Percentiles rank a stretch among this genome's conserved stretches.
Conservation (phyloP, 2,888 invertebrate genomes). For the Elysia crispata region DNA sequence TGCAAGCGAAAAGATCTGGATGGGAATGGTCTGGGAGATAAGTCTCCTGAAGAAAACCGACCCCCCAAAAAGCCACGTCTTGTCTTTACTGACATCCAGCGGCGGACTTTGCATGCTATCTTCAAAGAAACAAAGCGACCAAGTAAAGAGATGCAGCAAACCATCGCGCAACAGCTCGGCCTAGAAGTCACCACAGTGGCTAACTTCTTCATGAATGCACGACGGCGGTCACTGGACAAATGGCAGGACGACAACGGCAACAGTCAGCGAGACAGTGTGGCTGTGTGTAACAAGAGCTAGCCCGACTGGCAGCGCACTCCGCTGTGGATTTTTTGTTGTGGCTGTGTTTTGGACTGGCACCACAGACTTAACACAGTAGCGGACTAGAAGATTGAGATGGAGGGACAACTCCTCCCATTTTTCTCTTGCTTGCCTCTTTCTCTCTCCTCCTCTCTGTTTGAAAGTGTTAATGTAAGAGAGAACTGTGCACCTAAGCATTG, state of each 20-base stretch:
- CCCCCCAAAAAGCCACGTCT: conserved; percentile 99
- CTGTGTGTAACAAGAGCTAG: conserved; percentile 59
- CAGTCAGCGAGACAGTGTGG: conserved; percentile 69
- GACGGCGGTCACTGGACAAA: conserved; percentile 91
- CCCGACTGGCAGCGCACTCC: conserved; percentile 11
- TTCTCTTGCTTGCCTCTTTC: not conserved
- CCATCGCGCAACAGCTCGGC: conserved; percentile 97
- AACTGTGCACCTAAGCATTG: too few species aligned
- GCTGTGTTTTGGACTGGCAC: not conserved
- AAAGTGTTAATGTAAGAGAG: not conserved
- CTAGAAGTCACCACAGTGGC: conserved; percentile 98
- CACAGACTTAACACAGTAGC: not conserved
- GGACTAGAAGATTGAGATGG: too few species aligned
- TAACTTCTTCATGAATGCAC: conserved; percentile 99
- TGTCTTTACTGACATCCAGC: conserved; percentile 99
- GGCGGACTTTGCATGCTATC: conserved; percentile 99
- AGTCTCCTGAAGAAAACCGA: conserved; percentile 70
- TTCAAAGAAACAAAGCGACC: conserved; percentile 99
- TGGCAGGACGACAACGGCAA: conserved; percentile 93
- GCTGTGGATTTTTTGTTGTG: not conserved
- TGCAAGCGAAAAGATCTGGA: conserved; percentile 82
- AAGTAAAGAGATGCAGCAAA: conserved; percentile 99
- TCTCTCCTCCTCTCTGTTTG: not conserved
- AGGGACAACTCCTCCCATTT: too few species aligned
- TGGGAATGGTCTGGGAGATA: conserved; percentile 54